Base-by-base conservation (phyloP, 2,113 vertebrate genomes). In the Engystomops pustulosus region DNA sequence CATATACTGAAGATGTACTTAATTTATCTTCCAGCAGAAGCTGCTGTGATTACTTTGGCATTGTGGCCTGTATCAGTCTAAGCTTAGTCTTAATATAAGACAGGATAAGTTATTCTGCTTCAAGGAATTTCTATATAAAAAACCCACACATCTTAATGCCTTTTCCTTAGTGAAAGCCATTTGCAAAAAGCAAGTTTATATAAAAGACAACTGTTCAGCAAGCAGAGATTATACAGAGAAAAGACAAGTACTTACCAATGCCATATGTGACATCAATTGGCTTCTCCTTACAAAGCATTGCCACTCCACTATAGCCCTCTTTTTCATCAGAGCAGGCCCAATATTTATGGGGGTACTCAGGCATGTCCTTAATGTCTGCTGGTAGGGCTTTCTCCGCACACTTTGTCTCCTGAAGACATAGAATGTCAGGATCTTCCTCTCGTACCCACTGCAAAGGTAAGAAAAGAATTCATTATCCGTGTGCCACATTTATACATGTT, bases 391-490 rank as follows among this genome's bases (percentile, higher is more conserved):
- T 97, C 87, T 96, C 92, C 0, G 93, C 91, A 86, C 96, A 98
- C 87, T 98, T 98, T 0, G 95, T 97, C 86, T 98, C 96, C 87
- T 98, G 96, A 69, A 98, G 93, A 89, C 96, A 97, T 77, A 98
- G 80, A 34, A 97, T 89, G 78, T 98, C 96, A 11, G 96, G 96
- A 60, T 89, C 87, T 91, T 98, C 96, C 80, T 96, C 91, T 0
- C 93, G 94, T 72, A 98, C 93, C 96, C 96, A 98, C 96, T 98
- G 82, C 1, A 32, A 7, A 68, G 45, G 83, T 8, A 79, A 17
- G 4, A 12, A 51, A 41, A 12, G 25, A 70, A 14, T 10, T 25
- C 41, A 76, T 69, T 53, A 67, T 41, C 47, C 14, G 12, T 6
- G 0, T 3, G 20, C 23, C 34, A 44, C 34, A 47, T n/a, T n/a